Evolutionary conservation across 2,797 vertebrate species (phyloP), one percentile per base, ranked within the genome.

Genomic region (Lepilemur septentrionalis): DNA sequence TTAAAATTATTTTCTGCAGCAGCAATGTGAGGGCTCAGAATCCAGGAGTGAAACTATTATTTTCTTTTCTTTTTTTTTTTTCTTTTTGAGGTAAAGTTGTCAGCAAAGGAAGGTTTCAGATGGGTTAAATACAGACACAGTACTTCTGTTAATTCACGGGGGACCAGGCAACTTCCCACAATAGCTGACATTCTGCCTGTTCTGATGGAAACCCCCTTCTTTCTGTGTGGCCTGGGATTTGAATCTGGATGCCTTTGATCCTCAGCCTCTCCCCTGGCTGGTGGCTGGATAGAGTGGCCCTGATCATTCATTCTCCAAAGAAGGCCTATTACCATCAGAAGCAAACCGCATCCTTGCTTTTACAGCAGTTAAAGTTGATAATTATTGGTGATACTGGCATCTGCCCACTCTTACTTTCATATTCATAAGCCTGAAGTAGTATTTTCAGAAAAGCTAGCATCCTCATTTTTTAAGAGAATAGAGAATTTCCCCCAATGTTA

Each of bases 1-100:
- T 98, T 98, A 98, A 97, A 98, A 98, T 98, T 97, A 97, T 97
- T 98, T 98, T 98, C 96, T 98, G 61, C 96, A 94, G 94, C 92
- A 96, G 81, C 83, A 38, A 96, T 90, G 78, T 90, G 91, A 97
- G 96, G 84, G 83, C 95, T 98, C 96, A 95, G 96, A 98, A 97
- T 97, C 94, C 93, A 94, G 92, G 79, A 97, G 91, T 83, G 15
- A 92, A 97, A 96, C 97, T 97, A 96, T 98, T 97, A 98, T 98
- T 98, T 98, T 97, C 98, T 98, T 98, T 98, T 98, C 3, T 2
- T 7, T 0, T 17, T 11, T 12, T 35, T 2, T 22, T 41, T 57
- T 38, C 55, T 41, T 41, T 13, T 2, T 18, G 30, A 48, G 61
- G 57, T 96, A 63, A 96, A 95, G 43, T 78, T 92, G 69, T 17